Percentiles rank a stretch among this genome's conserved stretches.
Conservation (phyloP, 2,113 vertebrate species). For the Saccopteryx leptura region DNA sequence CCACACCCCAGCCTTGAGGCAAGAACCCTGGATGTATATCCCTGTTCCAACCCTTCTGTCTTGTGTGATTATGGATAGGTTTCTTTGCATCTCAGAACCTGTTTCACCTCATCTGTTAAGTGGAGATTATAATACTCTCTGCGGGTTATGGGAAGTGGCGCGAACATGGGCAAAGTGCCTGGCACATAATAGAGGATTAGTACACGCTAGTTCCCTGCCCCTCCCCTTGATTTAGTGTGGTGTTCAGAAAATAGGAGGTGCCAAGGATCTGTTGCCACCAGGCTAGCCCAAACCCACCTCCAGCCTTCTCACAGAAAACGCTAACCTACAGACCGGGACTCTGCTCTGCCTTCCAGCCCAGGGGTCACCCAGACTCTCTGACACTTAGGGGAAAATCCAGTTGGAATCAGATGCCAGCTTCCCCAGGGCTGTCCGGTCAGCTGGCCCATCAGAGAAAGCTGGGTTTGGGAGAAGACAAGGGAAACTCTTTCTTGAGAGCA, state of each 20-base stretch:
- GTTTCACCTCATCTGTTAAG: slow-evolving; percentile 59
- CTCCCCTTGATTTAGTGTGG: background rate
- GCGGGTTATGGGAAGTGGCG: background rate
- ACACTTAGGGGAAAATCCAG: background rate
- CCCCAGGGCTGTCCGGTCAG: background rate
- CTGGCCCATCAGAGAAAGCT: background rate
- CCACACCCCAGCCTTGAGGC: background rate
- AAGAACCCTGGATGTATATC: slow-evolving; percentile 17
- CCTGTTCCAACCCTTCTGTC: background rate
- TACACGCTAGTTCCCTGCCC: background rate
- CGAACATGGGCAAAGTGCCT: background rate
- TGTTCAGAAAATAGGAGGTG: background rate
- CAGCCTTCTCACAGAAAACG: background rate
- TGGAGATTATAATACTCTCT: background rate
- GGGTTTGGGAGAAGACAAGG: background rate
- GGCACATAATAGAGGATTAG: slow-evolving; percentile 5
- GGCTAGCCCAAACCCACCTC: background rate
- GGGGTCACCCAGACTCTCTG: background rate
- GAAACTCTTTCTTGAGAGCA: slow-evolving; percentile 43
- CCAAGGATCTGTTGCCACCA: background rate
- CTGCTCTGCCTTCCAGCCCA: background rate
- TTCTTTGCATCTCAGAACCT: slow-evolving; percentile 42
- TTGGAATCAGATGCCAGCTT: background rate
- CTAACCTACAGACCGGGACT: background rate
- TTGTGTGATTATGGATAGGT: background rate